Conservation (phyloP, 2,113 vertebrate species). For the Oreamnos americanus region DNA sequence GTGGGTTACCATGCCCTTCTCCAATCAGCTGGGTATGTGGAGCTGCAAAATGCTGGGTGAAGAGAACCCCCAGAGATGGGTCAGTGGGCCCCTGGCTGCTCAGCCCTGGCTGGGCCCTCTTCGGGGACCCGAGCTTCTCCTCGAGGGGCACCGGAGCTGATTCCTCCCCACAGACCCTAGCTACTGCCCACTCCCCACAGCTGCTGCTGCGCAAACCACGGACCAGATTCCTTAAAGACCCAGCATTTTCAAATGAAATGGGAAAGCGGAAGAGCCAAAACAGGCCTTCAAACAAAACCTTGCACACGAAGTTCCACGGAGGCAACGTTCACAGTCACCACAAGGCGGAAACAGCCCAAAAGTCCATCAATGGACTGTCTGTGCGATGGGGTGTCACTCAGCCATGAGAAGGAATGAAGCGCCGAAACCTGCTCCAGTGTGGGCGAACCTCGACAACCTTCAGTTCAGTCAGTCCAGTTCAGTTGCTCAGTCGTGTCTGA, state of each 20-base stretch:
- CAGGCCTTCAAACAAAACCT: not conserved
- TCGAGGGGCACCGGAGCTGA: rapidly evolving
- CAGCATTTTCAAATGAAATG: not conserved
- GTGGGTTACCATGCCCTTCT: not conserved
- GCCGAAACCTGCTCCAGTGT: rapidly evolving
- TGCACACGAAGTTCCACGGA: rapidly evolving
- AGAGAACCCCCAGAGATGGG: not conserved
- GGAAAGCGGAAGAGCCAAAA: not conserved
- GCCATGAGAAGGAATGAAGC: not conserved
- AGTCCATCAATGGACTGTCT: not conserved
- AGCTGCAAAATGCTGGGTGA: not conserved
- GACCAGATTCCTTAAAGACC: not conserved
- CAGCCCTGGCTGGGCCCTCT: not conserved
- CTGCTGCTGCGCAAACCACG: rapidly evolving
- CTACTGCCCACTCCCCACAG: rapidly evolving
- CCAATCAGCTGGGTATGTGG: not conserved
- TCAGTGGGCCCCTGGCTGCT: not conserved
- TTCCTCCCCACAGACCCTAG: rapidly evolving
- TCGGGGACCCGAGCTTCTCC: no score
- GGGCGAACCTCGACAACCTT: rapidly evolving
- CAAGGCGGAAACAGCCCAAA: not conserved
- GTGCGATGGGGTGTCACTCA: rapidly evolving
- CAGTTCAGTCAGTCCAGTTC: no score
- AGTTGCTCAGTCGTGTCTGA: no score
- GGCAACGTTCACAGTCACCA: no score